Evolutionary conservation across 2,888 invertebrate species (phyloP).

Genomic region (Pyrgus malvae): DNA sequence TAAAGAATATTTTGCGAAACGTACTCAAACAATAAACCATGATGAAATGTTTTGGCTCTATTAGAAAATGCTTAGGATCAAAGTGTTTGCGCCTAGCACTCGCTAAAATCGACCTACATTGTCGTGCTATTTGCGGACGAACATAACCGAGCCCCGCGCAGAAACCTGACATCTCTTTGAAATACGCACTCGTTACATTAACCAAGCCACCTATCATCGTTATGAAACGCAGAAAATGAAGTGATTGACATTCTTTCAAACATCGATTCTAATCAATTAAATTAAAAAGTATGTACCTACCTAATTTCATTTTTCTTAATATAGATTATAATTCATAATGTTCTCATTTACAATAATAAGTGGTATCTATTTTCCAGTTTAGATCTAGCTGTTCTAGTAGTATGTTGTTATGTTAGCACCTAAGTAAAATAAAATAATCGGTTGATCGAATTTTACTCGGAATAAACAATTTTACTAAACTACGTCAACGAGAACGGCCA

Average conservation of each 20-base stretch:
- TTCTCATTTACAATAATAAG: no score
- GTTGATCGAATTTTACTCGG: no score
- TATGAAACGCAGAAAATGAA: not conserved
- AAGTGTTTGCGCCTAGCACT: constrained; percentile 17
- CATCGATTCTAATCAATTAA: no score
- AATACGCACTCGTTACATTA: constrained; percentile 29
- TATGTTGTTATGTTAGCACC: no score
- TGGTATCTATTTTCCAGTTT: no score
- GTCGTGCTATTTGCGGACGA: constrained; percentile 26
- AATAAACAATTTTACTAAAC: no score
- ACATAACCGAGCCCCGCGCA: constrained; percentile 20
- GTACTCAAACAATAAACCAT: constrained; percentile 19
- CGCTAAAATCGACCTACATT: constrained; percentile 26
- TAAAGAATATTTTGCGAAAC: constrained; percentile 9
- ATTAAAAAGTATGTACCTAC: no score
- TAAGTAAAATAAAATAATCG: no score
- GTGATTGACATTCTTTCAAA: not conserved
- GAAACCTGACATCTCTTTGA: constrained; percentile 31
- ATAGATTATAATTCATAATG: no score
- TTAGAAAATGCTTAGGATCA: constrained; percentile 23
- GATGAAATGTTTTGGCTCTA: constrained; percentile 23
- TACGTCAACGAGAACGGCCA: no score
- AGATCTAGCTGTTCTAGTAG: no score
- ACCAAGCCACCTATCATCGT: constrained; percentile 4
- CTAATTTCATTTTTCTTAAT: no score